Percentiles rank a stretch among this genome's conserved stretches.
phyloP scores from a whole-genome alignment of 2,113 vertebrate species.

The Ciconia stormi region DNA sequence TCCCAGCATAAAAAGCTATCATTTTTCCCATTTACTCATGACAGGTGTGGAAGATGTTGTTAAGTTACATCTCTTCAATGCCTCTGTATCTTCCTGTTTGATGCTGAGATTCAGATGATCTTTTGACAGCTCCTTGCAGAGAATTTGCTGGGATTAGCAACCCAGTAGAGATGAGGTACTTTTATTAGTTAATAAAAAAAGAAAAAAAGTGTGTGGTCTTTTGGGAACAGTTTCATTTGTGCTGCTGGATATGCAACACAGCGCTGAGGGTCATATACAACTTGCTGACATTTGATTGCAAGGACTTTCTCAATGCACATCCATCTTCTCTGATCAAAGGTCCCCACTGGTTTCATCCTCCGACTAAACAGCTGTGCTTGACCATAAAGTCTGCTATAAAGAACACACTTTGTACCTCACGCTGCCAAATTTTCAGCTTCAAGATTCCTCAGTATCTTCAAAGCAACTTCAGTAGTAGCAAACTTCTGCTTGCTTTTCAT shows the following conservation, averaged over 20 bases:
- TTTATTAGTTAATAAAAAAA: neutral
- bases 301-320: neutral
- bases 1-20: neutral
- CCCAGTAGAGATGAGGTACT: neutral
- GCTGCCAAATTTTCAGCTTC: neutral
- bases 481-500: neutral
- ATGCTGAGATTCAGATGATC: neutral
- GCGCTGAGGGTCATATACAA: neutral
- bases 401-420: neutral
- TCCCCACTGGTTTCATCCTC: neutral
- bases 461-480: neutral
- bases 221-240: neutral
- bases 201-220: neutral
- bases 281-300: neutral
- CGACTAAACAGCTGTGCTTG: neutral
- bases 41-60: neutral
- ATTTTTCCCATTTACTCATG: neutral
- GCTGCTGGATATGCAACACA: neutral
- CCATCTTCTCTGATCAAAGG: neutral
- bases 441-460: neutral
- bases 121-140: neutral
- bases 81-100: neutral
- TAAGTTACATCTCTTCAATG: neutral
- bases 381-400: neutral
- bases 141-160: neutral